Evolutionary conservation across 2,113 vertebrate species (phyloP).

Genomic region (Peromyscus polionotus): DNA sequence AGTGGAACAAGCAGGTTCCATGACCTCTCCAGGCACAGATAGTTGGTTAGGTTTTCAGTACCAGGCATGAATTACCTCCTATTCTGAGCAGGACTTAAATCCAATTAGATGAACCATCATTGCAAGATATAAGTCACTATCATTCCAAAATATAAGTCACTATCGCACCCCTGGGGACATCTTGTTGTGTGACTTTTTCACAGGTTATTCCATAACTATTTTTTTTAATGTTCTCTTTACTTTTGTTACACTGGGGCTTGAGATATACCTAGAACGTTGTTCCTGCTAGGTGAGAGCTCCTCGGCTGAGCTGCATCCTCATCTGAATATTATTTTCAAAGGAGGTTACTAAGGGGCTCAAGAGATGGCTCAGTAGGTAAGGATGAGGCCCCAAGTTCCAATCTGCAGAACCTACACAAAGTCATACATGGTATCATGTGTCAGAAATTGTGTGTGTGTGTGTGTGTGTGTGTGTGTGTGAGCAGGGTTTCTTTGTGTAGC

Average conservation of each 20-base stretch:
- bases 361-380: background rate
- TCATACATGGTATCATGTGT: background rate
- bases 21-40: background rate
- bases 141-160: background rate
- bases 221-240: background rate
- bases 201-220: background rate
- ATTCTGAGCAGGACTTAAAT: background rate
- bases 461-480: no score
- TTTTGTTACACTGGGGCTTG: background rate
- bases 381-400: no score
- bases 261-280: background rate
- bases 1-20: background rate
- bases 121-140: background rate
- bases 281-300: background rate
- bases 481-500: no score
- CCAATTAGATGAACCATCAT: background rate
- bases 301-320: background rate
- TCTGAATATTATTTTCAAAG: slow-evolving; percentile 2
- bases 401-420: background rate
- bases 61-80: background rate
- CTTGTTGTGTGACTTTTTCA: background rate
- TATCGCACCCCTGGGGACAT: background rate
- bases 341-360: background rate
- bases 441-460: no score
- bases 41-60: background rate